Percentiles rank a stretch among this genome's conserved stretches.
Conservation (phyloP, 2,888 invertebrate species). For the Acrocera orbiculus region DNA sequence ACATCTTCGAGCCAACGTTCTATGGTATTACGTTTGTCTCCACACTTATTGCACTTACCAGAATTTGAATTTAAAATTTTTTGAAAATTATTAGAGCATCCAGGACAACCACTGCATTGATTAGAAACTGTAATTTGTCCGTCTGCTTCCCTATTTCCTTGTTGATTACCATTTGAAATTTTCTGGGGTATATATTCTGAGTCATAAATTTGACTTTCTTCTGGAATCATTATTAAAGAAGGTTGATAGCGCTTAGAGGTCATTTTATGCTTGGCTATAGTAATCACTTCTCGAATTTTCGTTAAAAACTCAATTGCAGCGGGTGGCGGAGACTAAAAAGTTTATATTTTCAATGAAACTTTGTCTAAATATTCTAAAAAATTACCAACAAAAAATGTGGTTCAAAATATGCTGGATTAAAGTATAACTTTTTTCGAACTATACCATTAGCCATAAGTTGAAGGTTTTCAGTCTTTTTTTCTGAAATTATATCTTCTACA, state of each 20-base stretch:
- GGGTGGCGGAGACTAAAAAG: constrained; percentile 68
- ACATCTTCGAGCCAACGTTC: constrained; percentile 60
- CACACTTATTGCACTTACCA: constrained; percentile 31
- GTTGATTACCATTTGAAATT: constrained; percentile 30
- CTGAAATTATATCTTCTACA: constrained; percentile 51
- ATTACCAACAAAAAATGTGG: constrained; percentile 65
- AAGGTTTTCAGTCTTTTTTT: constrained; percentile 46
- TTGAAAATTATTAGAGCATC: constrained; percentile 29
- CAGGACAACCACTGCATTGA: constrained; percentile 42
- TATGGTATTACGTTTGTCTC: constrained; percentile 57
- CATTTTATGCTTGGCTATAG: constrained; percentile 80
- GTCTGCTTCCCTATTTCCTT: constrained; percentile 23
- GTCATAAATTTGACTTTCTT: constrained; percentile 43
- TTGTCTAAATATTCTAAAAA: constrained; percentile 5
- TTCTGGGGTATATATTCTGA: constrained; percentile 28
- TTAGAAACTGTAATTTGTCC: constrained; percentile 34
- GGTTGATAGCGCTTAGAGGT: constrained; percentile 63
- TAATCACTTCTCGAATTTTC: constrained; percentile 78
- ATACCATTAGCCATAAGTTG: constrained; percentile 47
- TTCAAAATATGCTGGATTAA: constrained; percentile 84
- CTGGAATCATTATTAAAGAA: constrained; percentile 60
- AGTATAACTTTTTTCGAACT: constrained; percentile 63
- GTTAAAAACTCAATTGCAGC: constrained; percentile 77
- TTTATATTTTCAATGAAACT: neutral
- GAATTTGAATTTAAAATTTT: constrained; percentile 4